Evolutionary conservation across 2,113 vertebrate species (phyloP).

Genomic region (Gymnorhina tibicen): DNA sequence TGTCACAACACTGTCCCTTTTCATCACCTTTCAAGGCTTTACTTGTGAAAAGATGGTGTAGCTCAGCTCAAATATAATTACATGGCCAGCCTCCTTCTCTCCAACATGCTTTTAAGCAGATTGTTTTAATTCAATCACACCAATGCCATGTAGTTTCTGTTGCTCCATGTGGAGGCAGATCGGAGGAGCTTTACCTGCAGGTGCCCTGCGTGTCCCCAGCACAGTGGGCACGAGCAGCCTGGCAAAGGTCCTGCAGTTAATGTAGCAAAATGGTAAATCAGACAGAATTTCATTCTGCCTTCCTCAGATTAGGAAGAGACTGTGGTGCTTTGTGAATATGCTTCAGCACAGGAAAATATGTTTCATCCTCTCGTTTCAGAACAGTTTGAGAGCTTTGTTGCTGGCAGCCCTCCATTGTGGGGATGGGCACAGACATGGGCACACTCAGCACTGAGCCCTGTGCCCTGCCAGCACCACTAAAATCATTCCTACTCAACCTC

Average conservation of each 20-base stretch:
- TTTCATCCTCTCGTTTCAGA: background rate
- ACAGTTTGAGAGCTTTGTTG: background rate
- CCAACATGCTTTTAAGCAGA: background rate
- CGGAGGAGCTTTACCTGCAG: background rate
- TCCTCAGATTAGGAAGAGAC: background rate
- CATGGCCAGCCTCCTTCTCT: background rate
- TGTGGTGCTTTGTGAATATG: background rate
- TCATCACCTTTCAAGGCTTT: background rate
- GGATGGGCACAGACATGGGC: background rate
- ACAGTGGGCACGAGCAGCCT: background rate
- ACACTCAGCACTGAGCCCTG: background rate
- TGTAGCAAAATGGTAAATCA: background rate
- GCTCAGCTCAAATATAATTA: background rate
- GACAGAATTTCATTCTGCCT: background rate
- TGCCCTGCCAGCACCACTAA: background rate
- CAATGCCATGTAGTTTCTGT: background rate
- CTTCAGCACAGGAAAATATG: background rate
- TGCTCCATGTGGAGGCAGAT: accelerated
- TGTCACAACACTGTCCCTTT: background rate
- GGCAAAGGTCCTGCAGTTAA: background rate
- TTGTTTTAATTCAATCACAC: background rate
- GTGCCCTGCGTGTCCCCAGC: background rate
- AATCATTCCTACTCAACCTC: background rate
- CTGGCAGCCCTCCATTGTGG: background rate
- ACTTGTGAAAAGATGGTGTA: background rate